Conservation (phyloP, 2,113 vertebrate species). For the Mirza zaza region DNA sequence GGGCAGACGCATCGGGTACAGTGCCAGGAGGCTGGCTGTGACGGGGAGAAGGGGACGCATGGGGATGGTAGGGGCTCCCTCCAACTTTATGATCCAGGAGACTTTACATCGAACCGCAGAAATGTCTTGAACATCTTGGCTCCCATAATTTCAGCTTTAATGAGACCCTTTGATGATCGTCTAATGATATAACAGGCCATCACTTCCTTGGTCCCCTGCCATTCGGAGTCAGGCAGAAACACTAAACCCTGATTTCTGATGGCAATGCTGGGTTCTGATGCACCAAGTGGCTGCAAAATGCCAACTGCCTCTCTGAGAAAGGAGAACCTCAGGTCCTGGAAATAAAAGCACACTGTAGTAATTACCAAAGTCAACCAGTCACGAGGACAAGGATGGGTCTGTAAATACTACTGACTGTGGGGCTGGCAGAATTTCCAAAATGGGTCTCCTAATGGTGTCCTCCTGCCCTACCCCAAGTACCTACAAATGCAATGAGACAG, state of each 20-base stretch:
- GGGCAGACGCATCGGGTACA: fast-evolving
- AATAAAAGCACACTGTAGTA: background rate
- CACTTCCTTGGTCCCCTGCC: background rate
- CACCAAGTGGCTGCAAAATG: background rate
- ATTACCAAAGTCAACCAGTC: background rate
- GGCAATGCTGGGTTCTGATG: background rate
- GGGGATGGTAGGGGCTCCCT: background rate
- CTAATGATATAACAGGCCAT: background rate
- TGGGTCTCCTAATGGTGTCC: background rate
- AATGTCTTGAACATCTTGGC: background rate
- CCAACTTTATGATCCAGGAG: background rate
- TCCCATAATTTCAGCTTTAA: conserved; percentile 33
- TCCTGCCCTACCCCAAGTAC: background rate
- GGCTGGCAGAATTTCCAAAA: background rate
- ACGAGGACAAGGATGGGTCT: background rate
- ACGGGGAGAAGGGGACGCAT: background rate
- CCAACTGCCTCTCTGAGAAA: background rate
- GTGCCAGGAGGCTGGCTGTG: background rate
- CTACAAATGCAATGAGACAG: background rate
- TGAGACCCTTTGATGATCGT: conserved; percentile 15
- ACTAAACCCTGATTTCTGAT: conserved; percentile 17
- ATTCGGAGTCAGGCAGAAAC: conserved; percentile 12
- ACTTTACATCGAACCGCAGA: conserved; percentile 10
- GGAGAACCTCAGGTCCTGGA: background rate
- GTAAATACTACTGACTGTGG: background rate